Percentiles rank a stretch among this genome's conserved stretches.
These are phyloP conservation scores for Cladopsammia gracilis DNA, from an alignment of 64 coral and sea anemone genomes.

Conservation along the genomic window DNA sequence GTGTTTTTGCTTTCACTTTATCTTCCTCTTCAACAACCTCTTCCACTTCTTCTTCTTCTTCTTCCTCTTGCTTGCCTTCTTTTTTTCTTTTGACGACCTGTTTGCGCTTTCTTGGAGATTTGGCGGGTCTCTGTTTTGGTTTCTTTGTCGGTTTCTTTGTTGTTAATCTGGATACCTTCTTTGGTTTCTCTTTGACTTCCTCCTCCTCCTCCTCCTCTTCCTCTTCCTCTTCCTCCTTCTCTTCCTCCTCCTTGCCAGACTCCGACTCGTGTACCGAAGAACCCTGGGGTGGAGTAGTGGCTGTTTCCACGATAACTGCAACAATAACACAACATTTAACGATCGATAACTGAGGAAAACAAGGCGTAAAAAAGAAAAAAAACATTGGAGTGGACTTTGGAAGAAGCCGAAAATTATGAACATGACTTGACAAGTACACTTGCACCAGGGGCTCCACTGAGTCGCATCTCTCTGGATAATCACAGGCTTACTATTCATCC, in stretches of 20 bases:
- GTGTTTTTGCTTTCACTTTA: background rate
- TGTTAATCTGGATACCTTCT: background rate
- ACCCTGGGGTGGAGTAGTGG: background rate
- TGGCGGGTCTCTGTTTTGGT: background rate
- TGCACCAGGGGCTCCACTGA: too few relatives aligned
- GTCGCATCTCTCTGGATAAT: too few relatives aligned
- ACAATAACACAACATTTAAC: background rate
- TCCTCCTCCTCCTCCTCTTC: background rate
- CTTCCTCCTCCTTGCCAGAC: background rate
- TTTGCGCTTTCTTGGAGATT: conserved; percentile 3
- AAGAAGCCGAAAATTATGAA: too few relatives aligned
- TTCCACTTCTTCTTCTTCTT: background rate
- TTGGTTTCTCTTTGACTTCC: background rate
- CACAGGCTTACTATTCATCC: too few relatives aligned
- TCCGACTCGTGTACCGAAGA: background rate
- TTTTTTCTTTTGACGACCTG: background rate
- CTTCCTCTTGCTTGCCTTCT: background rate
- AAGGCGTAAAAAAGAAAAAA: too few relatives aligned
- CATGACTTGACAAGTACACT: too few relatives aligned
- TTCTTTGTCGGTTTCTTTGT: background rate
- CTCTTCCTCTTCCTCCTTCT: too few relatives aligned
- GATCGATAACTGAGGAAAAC: too few relatives aligned
- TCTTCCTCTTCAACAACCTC: background rate
- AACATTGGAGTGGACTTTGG: too few relatives aligned
- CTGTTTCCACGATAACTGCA: background rate